These are phyloP conservation scores for Octodonta nipae DNA, from an alignment of 2,888 invertebrate genomes.

Conservation along the genomic window DNA sequence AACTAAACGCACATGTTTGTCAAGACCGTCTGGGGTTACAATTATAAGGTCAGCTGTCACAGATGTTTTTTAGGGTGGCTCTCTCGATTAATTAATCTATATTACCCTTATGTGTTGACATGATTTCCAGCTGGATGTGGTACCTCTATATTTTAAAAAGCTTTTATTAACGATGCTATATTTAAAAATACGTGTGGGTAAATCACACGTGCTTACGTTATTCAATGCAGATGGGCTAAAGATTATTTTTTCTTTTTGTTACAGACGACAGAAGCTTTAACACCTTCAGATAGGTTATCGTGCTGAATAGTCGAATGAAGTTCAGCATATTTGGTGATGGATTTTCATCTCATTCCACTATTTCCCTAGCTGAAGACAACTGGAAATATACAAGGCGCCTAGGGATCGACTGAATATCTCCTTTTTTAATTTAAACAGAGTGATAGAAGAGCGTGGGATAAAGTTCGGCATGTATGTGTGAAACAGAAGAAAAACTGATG, in stretches of 20 bases:
- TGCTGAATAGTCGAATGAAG: conserved; percentile 14
- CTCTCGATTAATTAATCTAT: no score
- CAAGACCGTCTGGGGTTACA: no score
- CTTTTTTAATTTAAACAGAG: conserved; percentile 13
- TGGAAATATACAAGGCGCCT: conserved; percentile 6
- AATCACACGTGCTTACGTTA: no score
- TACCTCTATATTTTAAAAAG: no score
- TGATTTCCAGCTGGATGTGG: no score
- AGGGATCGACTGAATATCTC: conserved; percentile 23
- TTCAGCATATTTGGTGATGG: conserved; percentile 15
- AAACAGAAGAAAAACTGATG: conserved; percentile 15
- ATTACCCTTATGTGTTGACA: no score
- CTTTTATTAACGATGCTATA: no score
- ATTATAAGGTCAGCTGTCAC: no score
- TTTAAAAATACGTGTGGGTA: no score
- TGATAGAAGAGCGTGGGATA: conserved; percentile 10
- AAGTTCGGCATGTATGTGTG: conserved; percentile 13
- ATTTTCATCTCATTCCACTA: conserved; percentile 27
- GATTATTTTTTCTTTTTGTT: conserved; percentile 34
- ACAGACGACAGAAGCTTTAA: conserved; percentile 51
- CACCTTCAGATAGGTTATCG: conserved; percentile 43
- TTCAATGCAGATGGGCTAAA: conserved; percentile 1
- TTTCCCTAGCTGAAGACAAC: conserved; percentile 12
- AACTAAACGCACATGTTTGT: not conserved
- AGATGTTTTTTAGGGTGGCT: no score